Percentiles rank a stretch among this genome's conserved stretches.
Evolutionary conservation across 1,140 invertebrate species (phyloP).

Genomic region (Aphelenchoides besseyi): DNA sequence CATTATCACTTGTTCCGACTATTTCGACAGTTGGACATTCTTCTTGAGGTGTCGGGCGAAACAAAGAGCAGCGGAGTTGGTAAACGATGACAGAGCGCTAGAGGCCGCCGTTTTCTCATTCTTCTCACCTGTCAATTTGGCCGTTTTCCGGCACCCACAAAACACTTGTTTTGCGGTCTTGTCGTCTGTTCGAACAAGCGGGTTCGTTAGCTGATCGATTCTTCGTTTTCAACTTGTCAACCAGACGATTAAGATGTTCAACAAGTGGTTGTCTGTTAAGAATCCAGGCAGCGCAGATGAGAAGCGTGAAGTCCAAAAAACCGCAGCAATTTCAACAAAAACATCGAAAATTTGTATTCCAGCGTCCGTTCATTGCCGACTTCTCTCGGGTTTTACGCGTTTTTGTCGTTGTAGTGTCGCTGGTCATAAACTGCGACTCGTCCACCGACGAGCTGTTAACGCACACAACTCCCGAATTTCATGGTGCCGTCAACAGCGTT

Average conservation of each 20-base stretch:
- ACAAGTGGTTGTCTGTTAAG: no score
- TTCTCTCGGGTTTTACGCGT: not conserved
- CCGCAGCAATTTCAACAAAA: not conserved
- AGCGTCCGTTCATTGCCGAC: not conserved
- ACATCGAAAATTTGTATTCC: not conserved
- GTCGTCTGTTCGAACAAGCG: not conserved
- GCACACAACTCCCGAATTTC: no score
- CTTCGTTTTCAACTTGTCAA: no score
- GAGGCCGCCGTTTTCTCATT: conserved; percentile 5
- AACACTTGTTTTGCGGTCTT: not conserved
- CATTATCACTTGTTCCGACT: not conserved
- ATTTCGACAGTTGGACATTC: not conserved
- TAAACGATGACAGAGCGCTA: not conserved
- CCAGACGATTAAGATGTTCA: not conserved
- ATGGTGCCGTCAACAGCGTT: no score
- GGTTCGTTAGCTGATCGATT: no score
- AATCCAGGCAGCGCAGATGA: no score
- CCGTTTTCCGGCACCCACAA: not conserved
- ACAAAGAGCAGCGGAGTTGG: conserved; percentile 1
- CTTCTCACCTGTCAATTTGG: not conserved
- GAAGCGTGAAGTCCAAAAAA: no score
- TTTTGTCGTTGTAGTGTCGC: not conserved
- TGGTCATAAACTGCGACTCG: not conserved
- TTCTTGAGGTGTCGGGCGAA: not conserved
- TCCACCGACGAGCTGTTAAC: not conserved